A percentile compares a stretch with the other conserved stretches of the same genome.
phyloP scores from a whole-genome alignment of 2,113 vertebrate genomes.

The Pachyramphus minor region DNA sequence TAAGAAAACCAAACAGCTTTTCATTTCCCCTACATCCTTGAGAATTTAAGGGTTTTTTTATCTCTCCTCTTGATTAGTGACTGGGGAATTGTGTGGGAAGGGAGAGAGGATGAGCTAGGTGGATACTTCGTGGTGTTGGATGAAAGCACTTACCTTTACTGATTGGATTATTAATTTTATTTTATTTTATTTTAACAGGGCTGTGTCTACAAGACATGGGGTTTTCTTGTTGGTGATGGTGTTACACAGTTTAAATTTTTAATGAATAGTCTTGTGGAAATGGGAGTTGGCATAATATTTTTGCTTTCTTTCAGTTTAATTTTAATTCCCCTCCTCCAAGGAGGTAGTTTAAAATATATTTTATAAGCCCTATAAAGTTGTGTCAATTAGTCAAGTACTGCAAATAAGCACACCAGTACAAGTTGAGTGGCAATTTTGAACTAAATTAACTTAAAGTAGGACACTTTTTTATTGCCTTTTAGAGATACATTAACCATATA shows the following conservation, averaged over 20 bases:
- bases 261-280: not conserved
- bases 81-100: not conserved
- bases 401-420: not conserved
- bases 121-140: not conserved
- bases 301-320: not conserved
- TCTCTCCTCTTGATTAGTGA: not conserved
- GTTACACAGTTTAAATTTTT: not conserved
- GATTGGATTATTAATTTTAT: not conserved
- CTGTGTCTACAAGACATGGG: not conserved
- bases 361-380: not conserved
- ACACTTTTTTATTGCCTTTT: not conserved
- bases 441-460: not conserved
- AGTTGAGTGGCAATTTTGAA: not conserved
- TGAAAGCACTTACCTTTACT: not conserved
- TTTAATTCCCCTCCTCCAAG: not conserved
- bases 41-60: not conserved
- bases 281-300: not conserved
- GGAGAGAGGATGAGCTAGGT: not conserved
- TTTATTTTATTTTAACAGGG: not conserved
- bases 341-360: not conserved
- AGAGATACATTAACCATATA: not conserved
- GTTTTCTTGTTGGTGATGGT: not conserved
- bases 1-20: not conserved
- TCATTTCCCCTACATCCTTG: not conserved
- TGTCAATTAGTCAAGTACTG: not conserved